phyloP scores from a whole-genome alignment of 2,797 vertebrate genomes.

The Rhinoraja longicauda region DNA sequence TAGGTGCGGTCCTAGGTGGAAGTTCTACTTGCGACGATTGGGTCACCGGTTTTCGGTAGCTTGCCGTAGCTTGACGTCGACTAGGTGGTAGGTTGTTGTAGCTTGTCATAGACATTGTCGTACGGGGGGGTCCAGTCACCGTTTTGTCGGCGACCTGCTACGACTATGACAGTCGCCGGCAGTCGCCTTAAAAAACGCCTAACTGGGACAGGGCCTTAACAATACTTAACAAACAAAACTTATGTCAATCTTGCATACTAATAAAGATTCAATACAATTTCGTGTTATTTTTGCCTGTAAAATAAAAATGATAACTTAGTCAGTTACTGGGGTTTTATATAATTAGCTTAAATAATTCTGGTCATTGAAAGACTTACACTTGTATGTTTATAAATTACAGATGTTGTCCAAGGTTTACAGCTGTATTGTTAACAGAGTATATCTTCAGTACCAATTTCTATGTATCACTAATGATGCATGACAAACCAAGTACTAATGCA shows the following conservation, averaged over 20 bases:
- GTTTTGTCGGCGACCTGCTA: too few relatives aligned
- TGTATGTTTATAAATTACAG: background rate
- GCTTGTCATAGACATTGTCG: too few relatives aligned
- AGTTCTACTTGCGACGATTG: too few relatives aligned
- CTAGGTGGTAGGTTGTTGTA: too few relatives aligned
- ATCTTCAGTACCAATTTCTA: background rate
- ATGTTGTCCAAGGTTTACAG: background rate
- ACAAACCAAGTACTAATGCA: background rate
- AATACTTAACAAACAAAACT: background rate
- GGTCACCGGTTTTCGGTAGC: too few relatives aligned
- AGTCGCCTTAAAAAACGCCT: too few relatives aligned
- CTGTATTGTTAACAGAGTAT: background rate
- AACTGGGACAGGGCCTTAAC: too few relatives aligned
- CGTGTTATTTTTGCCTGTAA: background rate
- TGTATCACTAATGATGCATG: background rate
- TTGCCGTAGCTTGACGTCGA: too few relatives aligned
- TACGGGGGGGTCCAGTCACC: too few relatives aligned
- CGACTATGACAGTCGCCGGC: too few relatives aligned
- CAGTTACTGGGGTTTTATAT: background rate
- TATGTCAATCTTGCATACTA: background rate
- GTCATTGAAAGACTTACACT: background rate
- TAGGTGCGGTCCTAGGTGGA: too few relatives aligned
- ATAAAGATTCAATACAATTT: background rate
- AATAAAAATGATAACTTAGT: background rate
- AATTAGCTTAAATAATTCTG: background rate